Base-by-base conservation (phyloP, 2,797 vertebrate genomes). In the Schizothorax lantsangensis region DNA sequence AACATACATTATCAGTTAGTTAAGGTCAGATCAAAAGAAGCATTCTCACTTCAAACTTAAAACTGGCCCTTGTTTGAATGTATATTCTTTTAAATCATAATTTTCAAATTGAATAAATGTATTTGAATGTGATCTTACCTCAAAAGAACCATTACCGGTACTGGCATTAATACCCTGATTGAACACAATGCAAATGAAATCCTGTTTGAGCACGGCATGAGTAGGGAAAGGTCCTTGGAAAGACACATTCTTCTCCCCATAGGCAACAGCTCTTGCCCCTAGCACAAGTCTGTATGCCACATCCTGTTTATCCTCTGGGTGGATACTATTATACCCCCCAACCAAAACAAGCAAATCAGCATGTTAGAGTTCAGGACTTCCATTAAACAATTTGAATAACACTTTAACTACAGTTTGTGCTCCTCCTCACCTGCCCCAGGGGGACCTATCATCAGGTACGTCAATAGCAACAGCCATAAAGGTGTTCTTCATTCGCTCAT, bases 391-490 rank as follows among this genome's bases (percentile, higher is more conserved):
- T 45, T 45, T 38, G 40, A 33, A 66, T 47, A 45, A 66, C 74
- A 57, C 33, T 78, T 57, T 78, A 36, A 54, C 47, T 23, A 14
- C 33, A 33, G 15, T 83, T 52, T 21, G 3, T 47, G 23, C 1
- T 52, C 6, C 6, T 68, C 38, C 92, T 88, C 93, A 95, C 98
- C 95, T 94, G 92, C 95, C 95, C 0, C 93, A 97, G 4, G 97
- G 97, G 0, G 97, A 98, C 0, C 0, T 75, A 43, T 91, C 88
- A 79, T 99, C 98, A 0, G 97, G 93, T 33, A 99, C 93, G 88
- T 99, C 98, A 90, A 99, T 73, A 3, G 97, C 92, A 5, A 98
- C 97, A 0, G 97, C 97, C 98, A 99, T 99, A 91, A 99, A 99
- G 10, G 97, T 97, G 75, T 92, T 91, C n/a, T 93, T 93, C 97